Evolutionary conservation across 2,888 invertebrate species (phyloP).

Genomic region (Rotaria macrura): DNA sequence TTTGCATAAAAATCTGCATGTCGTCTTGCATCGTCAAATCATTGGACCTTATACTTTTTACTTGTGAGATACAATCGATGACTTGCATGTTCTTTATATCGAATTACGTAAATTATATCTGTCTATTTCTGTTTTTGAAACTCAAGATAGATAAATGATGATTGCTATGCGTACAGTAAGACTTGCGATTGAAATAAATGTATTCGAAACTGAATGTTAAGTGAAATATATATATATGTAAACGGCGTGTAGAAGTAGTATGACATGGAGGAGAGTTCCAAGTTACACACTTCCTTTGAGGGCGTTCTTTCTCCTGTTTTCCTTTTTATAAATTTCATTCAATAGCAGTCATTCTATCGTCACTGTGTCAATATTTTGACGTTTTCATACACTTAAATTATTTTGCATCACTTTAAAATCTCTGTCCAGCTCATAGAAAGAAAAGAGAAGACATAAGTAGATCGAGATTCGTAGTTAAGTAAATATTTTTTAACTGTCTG

Average conservation of each 20-base stretch:
- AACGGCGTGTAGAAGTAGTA: too few species aligned
- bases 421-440: not conserved
- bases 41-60: not conserved
- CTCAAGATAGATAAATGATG: too few species aligned
- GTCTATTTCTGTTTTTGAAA: too few species aligned
- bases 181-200: too few species aligned
- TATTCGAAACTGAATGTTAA: not conserved
- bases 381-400: not conserved
- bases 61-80: not conserved
- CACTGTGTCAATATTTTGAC: not conserved
- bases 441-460: not conserved
- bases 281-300: not conserved
- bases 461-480: not conserved
- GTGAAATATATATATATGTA: not conserved
- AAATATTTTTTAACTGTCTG: not conserved
- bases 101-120: too few species aligned
- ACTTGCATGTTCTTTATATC: not conserved
- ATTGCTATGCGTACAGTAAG: too few species aligned
- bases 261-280: not conserved
- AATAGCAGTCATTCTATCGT: not conserved
- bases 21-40: not conserved
- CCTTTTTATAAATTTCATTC: not conserved
- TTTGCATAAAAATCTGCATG: not conserved
- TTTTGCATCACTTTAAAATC: not conserved
- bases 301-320: not conserved